Conservation (phyloP, 2,113 vertebrate genomes). For the Pseudorasbora parva region DNA sequence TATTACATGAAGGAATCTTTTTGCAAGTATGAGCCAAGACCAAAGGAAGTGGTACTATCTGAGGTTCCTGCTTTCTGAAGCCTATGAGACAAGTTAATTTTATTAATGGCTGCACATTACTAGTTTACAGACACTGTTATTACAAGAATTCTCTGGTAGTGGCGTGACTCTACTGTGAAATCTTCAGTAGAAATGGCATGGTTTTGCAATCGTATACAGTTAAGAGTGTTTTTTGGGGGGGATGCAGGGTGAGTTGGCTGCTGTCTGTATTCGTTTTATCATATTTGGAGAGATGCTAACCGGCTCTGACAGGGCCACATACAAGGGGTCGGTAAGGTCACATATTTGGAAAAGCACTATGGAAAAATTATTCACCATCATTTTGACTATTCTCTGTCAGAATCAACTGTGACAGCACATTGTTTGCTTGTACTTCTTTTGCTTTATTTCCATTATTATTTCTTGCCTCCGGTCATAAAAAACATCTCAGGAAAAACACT, state of each 20-base stretch:
- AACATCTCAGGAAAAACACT: background rate
- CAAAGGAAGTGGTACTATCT: background rate
- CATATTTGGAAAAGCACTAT: constrained; percentile 16
- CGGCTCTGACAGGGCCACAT: constrained; percentile 26
- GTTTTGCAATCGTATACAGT: background rate
- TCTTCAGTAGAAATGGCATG: background rate
- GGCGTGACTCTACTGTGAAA: background rate
- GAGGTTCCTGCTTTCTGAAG: background rate
- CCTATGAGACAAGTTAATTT: background rate
- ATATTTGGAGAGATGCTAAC: constrained; percentile 26
- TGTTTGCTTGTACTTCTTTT: background rate
- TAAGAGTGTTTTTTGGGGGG: background rate
- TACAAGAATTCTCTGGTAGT: background rate
- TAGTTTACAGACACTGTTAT: background rate
- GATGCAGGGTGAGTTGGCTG: background rate
- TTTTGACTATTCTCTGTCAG: constrained; percentile 27
- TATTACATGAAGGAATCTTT: constrained; percentile 2
- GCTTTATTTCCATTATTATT: background rate
- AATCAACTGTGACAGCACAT: constrained; percentile 43
- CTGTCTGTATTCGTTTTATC: constrained; percentile 35
- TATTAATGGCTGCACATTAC: background rate
- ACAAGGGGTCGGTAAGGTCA: constrained; percentile 14
- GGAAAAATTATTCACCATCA: constrained; percentile 33
- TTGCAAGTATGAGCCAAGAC: constrained; percentile 12
- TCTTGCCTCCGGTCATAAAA: background rate